Base-by-base conservation (phyloP, 2,888 invertebrate genomes). In the Strigamia crassipes region DNA sequence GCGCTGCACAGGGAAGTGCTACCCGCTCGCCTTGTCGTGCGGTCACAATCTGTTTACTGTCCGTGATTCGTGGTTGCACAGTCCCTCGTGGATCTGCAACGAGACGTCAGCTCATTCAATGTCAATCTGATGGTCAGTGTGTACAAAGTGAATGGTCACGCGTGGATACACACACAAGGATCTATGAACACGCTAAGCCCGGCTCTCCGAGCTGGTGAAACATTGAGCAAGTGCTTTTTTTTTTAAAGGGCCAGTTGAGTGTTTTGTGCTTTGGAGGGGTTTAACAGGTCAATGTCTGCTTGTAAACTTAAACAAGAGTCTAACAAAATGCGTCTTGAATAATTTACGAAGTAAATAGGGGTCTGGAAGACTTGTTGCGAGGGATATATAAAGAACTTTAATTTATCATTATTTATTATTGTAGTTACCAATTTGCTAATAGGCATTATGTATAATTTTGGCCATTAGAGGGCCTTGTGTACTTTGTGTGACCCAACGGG, bases 1-100 rank as follows among this genome's bases (percentile, higher is more conserved):
- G 93, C n/a, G 94, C 93, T 77, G 93, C 91, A 88, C 94, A 94
- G 83, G 94, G 90, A 84, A 94, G 88, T 82, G 93, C 93, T 8
- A 93, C 92, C 81, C 92, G 92, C 87, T 93, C 92, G 85, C 93
- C 93, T 87, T 93, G 92, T 80, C 92, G 91, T 79, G 92, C 92
- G 85, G 92, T 91, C 41, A 93, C 91, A 84, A 91, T 91, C 81
- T 89, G 86, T 83, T 91, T 91, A 78, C 92, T 92, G 87, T 92
- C 92, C 86, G 93, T 92, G 84, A 93, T 91, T 85, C 93, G 92
- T 84, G 93, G 93, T 81, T 93, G 90, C 86, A 92, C 91, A 85
- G 92, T 92, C 82, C 93, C 92, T 86, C 92, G 90, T 88, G 92
- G 92, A 86, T 93, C 93, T 93, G 89, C 23, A 89, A 89, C 82